A percentile compares a stretch with the other conserved stretches of the same genome.
Evolutionary conservation across 2,888 invertebrate genomes (phyloP).

Genomic region (Spodoptera littoralis): DNA sequence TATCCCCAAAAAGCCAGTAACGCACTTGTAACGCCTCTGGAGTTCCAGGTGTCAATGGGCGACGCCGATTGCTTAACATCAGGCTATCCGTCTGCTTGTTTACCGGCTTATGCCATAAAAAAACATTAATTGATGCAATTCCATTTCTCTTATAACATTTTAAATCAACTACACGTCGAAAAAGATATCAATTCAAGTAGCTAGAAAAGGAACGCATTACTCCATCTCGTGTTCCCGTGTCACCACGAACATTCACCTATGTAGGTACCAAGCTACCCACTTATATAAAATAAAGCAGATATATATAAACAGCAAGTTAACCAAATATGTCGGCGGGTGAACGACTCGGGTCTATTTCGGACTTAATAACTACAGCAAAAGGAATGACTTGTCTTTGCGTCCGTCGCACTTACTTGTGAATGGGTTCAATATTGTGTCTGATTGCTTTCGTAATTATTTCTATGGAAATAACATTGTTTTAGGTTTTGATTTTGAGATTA

Average conservation of each 20-base stretch:
- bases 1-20: too few species aligned
- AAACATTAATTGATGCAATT: too few species aligned
- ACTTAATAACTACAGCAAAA: constrained; percentile 70
- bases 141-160: too few species aligned
- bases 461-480: too few species aligned
- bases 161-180: too few species aligned
- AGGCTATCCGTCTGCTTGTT: too few species aligned
- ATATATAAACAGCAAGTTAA: constrained; percentile 59
- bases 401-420: constrained; percentile 45
- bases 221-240: constrained; percentile 26
- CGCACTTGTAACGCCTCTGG: too few species aligned
- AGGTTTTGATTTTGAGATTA: too few species aligned
- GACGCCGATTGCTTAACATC: too few species aligned
- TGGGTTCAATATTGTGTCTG: constrained; percentile 46
- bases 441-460: constrained; percentile 21
- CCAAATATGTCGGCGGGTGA: constrained; percentile 76
- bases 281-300: constrained; percentile 52
- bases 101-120: too few species aligned
- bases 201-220: constrained; percentile 4
- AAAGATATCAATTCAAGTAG: not conserved
- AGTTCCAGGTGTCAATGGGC: too few species aligned
- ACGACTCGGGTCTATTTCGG: constrained; percentile 74
- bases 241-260: constrained; percentile 18
- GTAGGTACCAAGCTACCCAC: constrained; percentile 16
- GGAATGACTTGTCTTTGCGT: constrained; percentile 55